phyloP scores from a whole-genome alignment of 1,140 invertebrate genomes.

The Drosophila auraria region DNA sequence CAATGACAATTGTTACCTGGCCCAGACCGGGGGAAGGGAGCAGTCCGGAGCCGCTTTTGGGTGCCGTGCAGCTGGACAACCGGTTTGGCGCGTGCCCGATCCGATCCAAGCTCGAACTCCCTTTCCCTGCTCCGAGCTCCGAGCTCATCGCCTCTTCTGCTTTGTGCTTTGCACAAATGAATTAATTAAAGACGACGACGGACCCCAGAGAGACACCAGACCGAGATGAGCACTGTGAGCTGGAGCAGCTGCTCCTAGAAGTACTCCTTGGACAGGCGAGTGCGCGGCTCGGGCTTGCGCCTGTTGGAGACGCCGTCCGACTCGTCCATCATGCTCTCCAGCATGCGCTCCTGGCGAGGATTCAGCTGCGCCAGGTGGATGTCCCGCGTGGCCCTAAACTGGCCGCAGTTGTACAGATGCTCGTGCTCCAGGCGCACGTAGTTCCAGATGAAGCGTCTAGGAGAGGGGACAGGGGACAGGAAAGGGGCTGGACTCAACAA shows the following conservation, averaged over 20 bases:
- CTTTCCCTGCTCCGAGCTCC: constrained; percentile 9
- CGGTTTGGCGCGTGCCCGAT: constrained; percentile 72
- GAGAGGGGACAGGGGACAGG: background rate
- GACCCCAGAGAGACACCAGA: constrained; percentile 7
- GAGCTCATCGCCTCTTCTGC: constrained; percentile 12
- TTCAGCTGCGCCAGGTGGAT: constrained; percentile 64
- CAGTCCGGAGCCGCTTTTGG: constrained; percentile 50
- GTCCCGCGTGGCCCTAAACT: constrained; percentile 68
- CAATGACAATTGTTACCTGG: constrained; percentile 68
- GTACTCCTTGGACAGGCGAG: constrained; percentile 64
- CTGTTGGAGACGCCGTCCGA: constrained; percentile 40
- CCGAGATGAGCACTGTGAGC: background rate
- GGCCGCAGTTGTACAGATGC: constrained; percentile 68
- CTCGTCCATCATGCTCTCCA: constrained; percentile 70
- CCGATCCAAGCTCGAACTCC: background rate
- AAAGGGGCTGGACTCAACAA: background rate
- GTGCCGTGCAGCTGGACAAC: constrained; percentile 79
- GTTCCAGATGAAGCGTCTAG: constrained; percentile 81
- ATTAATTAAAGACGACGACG: constrained; percentile 72
- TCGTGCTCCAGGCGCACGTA: constrained; percentile 71
- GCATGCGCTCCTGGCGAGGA: constrained; percentile 60
- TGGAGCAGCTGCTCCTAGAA: constrained; percentile 46
- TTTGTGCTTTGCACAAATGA: constrained; percentile 64
- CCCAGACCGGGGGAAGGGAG: background rate
- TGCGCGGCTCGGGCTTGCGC: constrained; percentile 25